A percentile compares a stretch with the other conserved stretches of the same genome.
These are phyloP conservation scores for Melinopterus prodromus DNA, from an alignment of 2,888 invertebrate species.

Conservation along the genomic window DNA sequence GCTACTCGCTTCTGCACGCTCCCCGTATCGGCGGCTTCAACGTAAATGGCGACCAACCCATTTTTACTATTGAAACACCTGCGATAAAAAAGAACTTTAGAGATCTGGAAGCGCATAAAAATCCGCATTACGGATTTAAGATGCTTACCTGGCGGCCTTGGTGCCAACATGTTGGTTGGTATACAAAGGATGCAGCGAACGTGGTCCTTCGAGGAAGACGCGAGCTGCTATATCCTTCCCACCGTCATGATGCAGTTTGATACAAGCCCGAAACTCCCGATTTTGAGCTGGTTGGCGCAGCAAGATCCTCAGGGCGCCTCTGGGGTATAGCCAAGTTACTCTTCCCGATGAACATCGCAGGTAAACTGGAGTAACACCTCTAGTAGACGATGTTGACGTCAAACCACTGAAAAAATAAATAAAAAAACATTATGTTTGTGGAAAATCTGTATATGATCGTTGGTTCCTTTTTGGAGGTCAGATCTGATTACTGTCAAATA, in stretches of 20 bases:
- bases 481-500: not conserved
- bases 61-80: conserved; percentile 72
- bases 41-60: conserved; percentile 72
- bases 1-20: conserved; percentile 65
- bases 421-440: not conserved
- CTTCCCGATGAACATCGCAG: conserved; percentile 76
- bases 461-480: too few relatives aligned
- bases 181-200: conserved; percentile 67
- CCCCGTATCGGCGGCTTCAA: conserved; percentile 66
- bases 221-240: conserved; percentile 61
- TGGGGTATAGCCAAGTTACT: conserved; percentile 79
- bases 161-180: conserved; percentile 65
- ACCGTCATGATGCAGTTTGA: conserved; percentile 63
- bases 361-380: conserved; percentile 80
- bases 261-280: conserved; percentile 74
- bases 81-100: conserved; percentile 40
- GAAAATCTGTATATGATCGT: not conserved
- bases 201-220: conserved; percentile 71
- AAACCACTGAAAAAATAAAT: conserved; percentile 69
- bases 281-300: conserved; percentile 67
- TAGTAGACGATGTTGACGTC: conserved; percentile 57
- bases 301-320: conserved; percentile 75
- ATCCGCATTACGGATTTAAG: conserved; percentile 12
- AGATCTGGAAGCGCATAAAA: conserved; percentile 5
- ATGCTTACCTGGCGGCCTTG: conserved; percentile 55